A percentile compares a stretch with the other conserved stretches of the same genome.
These are phyloP conservation scores for Denticeps clupeoides DNA, from an alignment of 2,797 vertebrate genomes.

Conservation along the genomic window DNA sequence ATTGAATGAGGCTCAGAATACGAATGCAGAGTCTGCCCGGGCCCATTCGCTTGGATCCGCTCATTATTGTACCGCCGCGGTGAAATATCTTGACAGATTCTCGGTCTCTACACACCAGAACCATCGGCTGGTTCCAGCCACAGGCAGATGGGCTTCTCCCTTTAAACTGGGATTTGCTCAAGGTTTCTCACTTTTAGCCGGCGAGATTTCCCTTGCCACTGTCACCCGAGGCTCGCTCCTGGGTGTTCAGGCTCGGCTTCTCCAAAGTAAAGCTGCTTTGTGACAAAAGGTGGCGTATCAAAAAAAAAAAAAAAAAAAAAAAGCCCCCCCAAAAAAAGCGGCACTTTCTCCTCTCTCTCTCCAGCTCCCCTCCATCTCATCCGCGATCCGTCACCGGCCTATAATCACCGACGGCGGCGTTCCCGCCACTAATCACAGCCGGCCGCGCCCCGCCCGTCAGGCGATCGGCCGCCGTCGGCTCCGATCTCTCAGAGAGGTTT, in stretches of 20 bases:
- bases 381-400: too few relatives aligned
- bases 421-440: constrained; percentile 13
- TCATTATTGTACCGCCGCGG: too few relatives aligned
- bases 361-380: too few relatives aligned
- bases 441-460: background rate
- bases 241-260: background rate
- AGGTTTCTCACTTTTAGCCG: background rate
- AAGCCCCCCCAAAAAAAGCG: too few relatives aligned
- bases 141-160: background rate
- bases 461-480: constrained; percentile 1
- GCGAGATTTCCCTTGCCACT: background rate
- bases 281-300: background rate
- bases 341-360: too few relatives aligned
- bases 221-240: constrained; percentile 1
- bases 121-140: constrained; percentile 7
- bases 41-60: too few relatives aligned
- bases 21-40: too few relatives aligned
- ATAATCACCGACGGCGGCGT: too few relatives aligned
- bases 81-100: too few relatives aligned
- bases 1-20: too few relatives aligned
- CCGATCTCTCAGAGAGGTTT: constrained; percentile 29
- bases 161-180: background rate
- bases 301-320: background rate
- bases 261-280: background rate
- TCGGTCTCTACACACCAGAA: too few relatives aligned